Base-by-base conservation (phyloP, 2,888 invertebrate species). In the Temnothorax unifasciatus region DNA sequence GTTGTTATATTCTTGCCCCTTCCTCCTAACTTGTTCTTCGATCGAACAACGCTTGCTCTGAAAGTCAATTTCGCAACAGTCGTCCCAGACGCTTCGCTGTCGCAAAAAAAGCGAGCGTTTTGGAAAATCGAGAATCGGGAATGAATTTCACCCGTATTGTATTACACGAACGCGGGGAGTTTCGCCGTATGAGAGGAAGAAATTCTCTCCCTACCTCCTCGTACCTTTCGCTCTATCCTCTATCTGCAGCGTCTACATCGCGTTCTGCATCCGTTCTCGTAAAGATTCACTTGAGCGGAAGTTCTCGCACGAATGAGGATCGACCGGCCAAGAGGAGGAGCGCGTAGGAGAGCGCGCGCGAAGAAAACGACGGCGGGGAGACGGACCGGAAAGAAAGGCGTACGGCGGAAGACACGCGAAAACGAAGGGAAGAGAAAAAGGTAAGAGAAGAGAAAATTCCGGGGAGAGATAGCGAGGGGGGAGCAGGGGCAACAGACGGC, bases 261-360 rank as follows among this genome's bases (percentile, higher is more conserved):
- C 87, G 89, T 88, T 85, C 81, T 81, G 88, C 88, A 85, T 86
- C 84, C 87, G 74, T 84, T 88, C 85, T 82, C 89, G 87, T 86
- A 85, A 57, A 90, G 92, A 92, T 92, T 92, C 91, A 92, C 91
- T 92, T 92, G 90, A 87, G 86, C 88, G 92, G 87, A 92, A 92
- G 90, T 92, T 92, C 88, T 86, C 90, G 92, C 89, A 90, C 91
- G 92, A 92, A 91, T 88, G 92, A 87, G 86, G 88, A 92, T 92
- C 92, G 92, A 90, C 88, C 86, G 88, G 85, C 88, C 87, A 74
- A 68, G 54, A 25, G 59, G 73, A 77, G 57, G 71, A 82, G 63
- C 47, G 71, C 25, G 63, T 21, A 61, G 64, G 75, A 64, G 25
- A 79, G 47, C 47, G 61, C 21, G 75, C 18, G 34, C 13, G 41